Evolutionary conservation across 2,888 invertebrate genomes (phyloP).

Genomic region (Hyposoter didymator): DNA sequence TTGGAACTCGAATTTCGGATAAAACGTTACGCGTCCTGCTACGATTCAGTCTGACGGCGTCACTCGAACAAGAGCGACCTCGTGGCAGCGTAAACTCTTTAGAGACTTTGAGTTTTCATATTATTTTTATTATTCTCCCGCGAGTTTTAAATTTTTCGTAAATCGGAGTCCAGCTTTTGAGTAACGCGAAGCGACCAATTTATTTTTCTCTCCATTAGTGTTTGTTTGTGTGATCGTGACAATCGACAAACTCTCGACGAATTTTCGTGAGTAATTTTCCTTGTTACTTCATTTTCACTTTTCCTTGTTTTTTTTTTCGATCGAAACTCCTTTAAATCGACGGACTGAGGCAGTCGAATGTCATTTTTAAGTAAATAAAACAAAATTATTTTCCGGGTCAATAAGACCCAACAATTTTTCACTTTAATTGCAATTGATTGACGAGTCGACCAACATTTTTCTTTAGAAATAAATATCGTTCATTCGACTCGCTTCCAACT

Average conservation of each 20-base stretch:
- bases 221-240: constrained; percentile 37
- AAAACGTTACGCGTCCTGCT: constrained; percentile 64
- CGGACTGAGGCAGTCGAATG: background rate
- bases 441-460: background rate
- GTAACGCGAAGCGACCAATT: background rate
- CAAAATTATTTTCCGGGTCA: background rate
- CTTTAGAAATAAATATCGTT: background rate
- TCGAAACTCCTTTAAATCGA: background rate
- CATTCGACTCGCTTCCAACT: background rate
- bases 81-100: constrained; percentile 71
- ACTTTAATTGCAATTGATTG: background rate
- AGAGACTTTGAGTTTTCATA: constrained; percentile 8
- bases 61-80: constrained; percentile 79
- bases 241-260: constrained; percentile 32
- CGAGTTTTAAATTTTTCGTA: constrained; percentile 18
- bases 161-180: background rate
- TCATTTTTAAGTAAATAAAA: no score
- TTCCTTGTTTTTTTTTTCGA: background rate
- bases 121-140: constrained; percentile 17
- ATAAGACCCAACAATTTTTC: background rate
- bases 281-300: background rate
- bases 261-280: constrained; percentile 50
- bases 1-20: constrained; percentile 61
- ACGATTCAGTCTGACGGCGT: constrained; percentile 81
- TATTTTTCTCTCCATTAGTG: constrained; percentile 20